Evolutionary conservation across 2,888 invertebrate species (phyloP).

Genomic region (Phyllotreta striolata): DNA sequence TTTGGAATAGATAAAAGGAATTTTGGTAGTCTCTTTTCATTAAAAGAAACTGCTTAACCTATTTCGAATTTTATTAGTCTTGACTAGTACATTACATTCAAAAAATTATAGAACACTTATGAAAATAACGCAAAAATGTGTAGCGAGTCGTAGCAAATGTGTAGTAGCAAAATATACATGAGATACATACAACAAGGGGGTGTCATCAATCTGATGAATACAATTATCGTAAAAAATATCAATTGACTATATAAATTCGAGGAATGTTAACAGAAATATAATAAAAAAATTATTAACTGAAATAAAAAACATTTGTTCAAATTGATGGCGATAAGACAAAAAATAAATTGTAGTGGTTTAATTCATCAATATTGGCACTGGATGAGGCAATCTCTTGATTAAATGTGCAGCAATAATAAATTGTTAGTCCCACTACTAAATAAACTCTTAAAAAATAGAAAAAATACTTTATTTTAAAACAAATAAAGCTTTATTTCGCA

Average conservation of each 20-base stretch:
- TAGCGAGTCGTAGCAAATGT: conserved; percentile 19
- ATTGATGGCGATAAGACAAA: too few relatives aligned
- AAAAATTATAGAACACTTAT: conserved; percentile 33
- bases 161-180: conserved; percentile 33
- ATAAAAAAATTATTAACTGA: not conserved
- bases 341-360: too few relatives aligned
- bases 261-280: conserved; percentile 29
- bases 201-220: not conserved
- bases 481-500: conserved; percentile 23
- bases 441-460: conserved; percentile 14
- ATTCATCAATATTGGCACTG: too few relatives aligned
- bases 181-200: conserved; percentile 20
- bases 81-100: conserved; percentile 42
- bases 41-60: conserved; percentile 12
- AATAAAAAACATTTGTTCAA: too few relatives aligned
- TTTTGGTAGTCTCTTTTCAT: not conserved
- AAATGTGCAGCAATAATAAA: too few relatives aligned
- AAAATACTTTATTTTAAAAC: conserved; percentile 35
- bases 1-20: not conserved
- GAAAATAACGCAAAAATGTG: conserved; percentile 23
- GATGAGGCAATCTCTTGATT: too few relatives aligned
- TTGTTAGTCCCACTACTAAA: conserved; percentile 10
- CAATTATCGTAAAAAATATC: conserved; percentile 20
- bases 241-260: conserved; percentile 31
- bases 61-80: conserved; percentile 37